Percentiles rank a stretch among this genome's conserved stretches.
Conservation (phyloP, 2,113 vertebrate genomes). For the Tenrec ecaudatus region DNA sequence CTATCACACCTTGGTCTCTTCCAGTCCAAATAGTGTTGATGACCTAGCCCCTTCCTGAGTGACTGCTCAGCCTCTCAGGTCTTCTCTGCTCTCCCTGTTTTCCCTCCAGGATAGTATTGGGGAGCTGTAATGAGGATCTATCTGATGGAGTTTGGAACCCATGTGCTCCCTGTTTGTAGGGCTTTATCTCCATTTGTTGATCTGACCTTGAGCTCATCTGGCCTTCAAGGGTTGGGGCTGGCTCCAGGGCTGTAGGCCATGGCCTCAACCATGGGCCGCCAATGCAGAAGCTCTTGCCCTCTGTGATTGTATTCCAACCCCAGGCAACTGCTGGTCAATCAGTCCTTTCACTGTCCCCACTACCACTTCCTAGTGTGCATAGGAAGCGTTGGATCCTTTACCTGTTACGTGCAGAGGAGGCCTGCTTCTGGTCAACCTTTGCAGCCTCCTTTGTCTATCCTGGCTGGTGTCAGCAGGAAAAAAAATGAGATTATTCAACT, state of each 20-base stretch:
- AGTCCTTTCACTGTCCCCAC: background rate
- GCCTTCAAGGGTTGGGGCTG: background rate
- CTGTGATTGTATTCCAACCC: background rate
- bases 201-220: background rate
- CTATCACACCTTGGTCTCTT: background rate
- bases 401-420: background rate
- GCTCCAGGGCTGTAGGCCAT: background rate
- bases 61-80: background rate
- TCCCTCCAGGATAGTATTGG: background rate
- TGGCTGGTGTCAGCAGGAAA: background rate
- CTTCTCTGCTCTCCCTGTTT: background rate
- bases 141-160: background rate
- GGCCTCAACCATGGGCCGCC: background rate
- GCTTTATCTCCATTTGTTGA: background rate
- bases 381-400: background rate
- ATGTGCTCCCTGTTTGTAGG: background rate
- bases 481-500: background rate
- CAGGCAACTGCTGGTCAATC: background rate
- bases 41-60: background rate
- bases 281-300: background rate
- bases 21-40: background rate
- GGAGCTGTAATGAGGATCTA: background rate
- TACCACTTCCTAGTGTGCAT: background rate
- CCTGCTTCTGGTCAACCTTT: background rate
- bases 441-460: background rate